Base-by-base conservation (phyloP, 2,113 vertebrate species). In the Phaetusa simplex region DNA sequence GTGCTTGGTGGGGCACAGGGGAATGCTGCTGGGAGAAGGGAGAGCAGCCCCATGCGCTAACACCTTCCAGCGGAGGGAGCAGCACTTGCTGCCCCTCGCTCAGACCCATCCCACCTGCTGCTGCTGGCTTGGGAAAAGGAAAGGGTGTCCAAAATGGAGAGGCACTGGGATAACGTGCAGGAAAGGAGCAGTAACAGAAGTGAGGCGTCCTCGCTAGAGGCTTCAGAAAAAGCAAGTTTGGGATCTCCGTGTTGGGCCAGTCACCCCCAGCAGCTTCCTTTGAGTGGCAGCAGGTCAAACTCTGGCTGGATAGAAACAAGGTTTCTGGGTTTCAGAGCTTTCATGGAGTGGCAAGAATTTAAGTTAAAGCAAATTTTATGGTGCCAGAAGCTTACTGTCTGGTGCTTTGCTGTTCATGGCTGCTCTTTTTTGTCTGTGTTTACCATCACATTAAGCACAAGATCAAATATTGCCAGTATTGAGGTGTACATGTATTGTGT, bases 261-360 rank as follows among this genome's bases (percentile, higher is more conserved):
- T 36, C 11, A 3, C 36, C 36, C 27, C 1, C 40, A n/a, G 30
- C 43, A 38, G 34, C 69, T 81, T 18, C 73, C 29, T 34, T 17
- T 49, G 34, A 12, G 17, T 14, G 64, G 16, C 4, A 10, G 18
- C 12, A 0, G 17, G 38, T 42, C 22, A 29, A 5, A 34, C 18
- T 4, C 53, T 0, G 1, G 19, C 32, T 12, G 47, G 29, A 11
- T 45, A 43, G 50, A 64, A 40, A 9, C 12, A 2, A 4, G 36
- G 47, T 24, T 71, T 43, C 47, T 62, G 53, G 14, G 12, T 66
- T 61, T 58, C 53, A 1, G 8, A 61, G 42, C 30, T 58, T 80
- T 59, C 43, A 12, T 7, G 10, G 45, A 8, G 19, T 62, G 27
- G 72, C 61, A 73, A 38, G 59, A 62, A 69, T 67, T 24, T 13